Evolutionary conservation across 2,888 invertebrate genomes (phyloP).

Genomic region (Amiota minor): DNA sequence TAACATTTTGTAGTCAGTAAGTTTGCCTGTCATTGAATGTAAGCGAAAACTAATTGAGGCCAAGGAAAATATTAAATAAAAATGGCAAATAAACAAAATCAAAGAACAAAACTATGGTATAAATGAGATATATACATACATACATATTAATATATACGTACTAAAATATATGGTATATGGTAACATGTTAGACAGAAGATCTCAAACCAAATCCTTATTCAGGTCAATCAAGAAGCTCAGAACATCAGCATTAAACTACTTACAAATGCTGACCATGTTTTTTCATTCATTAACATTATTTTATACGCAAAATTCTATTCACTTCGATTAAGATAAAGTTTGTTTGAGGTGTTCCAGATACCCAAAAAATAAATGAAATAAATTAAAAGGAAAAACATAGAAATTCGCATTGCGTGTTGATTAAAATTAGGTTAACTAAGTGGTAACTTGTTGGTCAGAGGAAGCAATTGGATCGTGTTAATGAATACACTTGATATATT

Average conservation of each 20-base stretch:
- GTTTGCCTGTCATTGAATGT: not conserved
- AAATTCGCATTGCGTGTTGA: constrained; percentile 52
- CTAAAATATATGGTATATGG: not conserved
- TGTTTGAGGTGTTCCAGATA: not conserved
- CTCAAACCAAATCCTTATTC: not conserved
- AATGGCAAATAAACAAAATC: constrained; percentile 23
- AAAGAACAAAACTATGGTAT: constrained; percentile 17
- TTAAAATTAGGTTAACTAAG: constrained; percentile 62
- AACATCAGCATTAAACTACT: no score
- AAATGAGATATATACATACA: constrained; percentile 1
- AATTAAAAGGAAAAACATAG: not conserved
- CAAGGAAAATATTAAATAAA: constrained; percentile 56
- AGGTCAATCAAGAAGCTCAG: no score
- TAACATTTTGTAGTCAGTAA: no score
- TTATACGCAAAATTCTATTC: not conserved
- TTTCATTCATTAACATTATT: constrained; percentile 4
- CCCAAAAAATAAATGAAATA: constrained; percentile 23
- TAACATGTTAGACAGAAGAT: not conserved
- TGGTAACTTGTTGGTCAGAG: constrained; percentile 48
- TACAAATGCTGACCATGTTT: no score
- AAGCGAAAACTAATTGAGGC: constrained; percentile 53
- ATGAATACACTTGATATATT: constrained; percentile 49
- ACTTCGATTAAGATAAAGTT: not conserved
- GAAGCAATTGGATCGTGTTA: constrained; percentile 41
- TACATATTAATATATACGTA: no score